A percentile compares a stretch with the other conserved stretches of the same genome.
Evolutionary conservation across 2,888 invertebrate species (phyloP).

Genomic region (Hydroisotoma schaefferi): DNA sequence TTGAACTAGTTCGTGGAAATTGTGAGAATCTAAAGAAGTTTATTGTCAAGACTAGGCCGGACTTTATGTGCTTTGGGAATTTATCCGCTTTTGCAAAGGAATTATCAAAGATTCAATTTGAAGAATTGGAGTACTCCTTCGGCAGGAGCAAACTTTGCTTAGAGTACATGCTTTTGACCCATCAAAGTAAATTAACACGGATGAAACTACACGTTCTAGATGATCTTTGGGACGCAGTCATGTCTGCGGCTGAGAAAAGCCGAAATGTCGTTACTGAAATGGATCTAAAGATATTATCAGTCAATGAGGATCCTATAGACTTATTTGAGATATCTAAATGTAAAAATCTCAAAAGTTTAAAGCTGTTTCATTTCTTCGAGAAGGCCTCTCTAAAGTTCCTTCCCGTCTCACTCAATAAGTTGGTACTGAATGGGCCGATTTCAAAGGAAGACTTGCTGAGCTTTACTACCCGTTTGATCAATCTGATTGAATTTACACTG

Average conservation of each 20-base stretch:
- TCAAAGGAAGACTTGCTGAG: constrained; percentile 14
- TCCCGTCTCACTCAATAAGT: constrained; percentile 20
- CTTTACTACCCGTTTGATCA: constrained; percentile 17
- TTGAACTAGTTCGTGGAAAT: constrained; percentile 24
- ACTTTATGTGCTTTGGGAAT: constrained; percentile 35
- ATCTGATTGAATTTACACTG: constrained; percentile 22
- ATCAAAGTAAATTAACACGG: constrained; percentile 18
- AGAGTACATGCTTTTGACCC: constrained; percentile 20
- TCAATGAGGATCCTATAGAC: constrained; percentile 18
- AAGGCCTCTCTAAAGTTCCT: constrained; percentile 12
- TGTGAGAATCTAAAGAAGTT: constrained; percentile 19
- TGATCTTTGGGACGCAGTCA: constrained; percentile 20
- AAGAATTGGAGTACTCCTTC: constrained; percentile 35
- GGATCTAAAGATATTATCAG: constrained; percentile 24
- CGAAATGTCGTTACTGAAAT: constrained; percentile 18
- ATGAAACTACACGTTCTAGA: constrained; percentile 27
- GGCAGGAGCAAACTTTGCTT: constrained; percentile 26
- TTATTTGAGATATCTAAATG: constrained; percentile 13
- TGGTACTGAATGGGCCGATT: constrained; percentile 31
- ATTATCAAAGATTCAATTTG: constrained; percentile 26
- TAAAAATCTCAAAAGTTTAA: constrained; percentile 17
- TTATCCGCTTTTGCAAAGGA: constrained; percentile 14
- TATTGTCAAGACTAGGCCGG: constrained; percentile 19
- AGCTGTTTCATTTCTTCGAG: constrained; percentile 28
- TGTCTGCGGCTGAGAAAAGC: constrained; percentile 17